Evolutionary conservation across 1,140 invertebrate species (phyloP), one percentile per base, ranked within the genome.

Genomic region (Leguminivora glycinivorella): DNA sequence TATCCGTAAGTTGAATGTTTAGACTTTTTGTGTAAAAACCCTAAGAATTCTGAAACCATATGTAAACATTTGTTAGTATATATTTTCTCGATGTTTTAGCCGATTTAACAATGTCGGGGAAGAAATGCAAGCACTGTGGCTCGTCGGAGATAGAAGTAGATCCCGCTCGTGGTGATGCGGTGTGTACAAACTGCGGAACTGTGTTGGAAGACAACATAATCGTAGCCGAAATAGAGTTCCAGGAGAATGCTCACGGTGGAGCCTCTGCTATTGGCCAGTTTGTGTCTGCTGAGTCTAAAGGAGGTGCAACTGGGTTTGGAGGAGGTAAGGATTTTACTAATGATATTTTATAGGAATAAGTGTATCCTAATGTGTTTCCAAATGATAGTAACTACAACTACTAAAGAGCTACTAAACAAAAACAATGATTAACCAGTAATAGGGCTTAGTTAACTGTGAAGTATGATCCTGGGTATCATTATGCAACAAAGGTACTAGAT

Each of bases 171-270:
- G 98, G 98, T 58, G 98, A 99, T 94, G 96, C 97, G 43, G 97
- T 99, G 0, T 99, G 99, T 92, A 99, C 96, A 34, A 95, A 96
- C 79, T 99, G 99, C 93, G 99, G 98, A 56, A 95, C 96, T 34
- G 98, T 99, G 2, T 88, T 99, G 2, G 98, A 99, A 86, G 98
- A 99, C 79, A 98, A 97, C 79, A 95, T 98, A 63, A 99, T 99
- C 83, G 98, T 99, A 25, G 97, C 97, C 3, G 98, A 99, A 89
- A 95, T 99, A 67, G 97, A 98, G 85, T 99, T 99, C 87, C 96
- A 98, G 89, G 98, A 99, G 91, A 96, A 96, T 87, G 95, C 96
- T 19, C 95, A 96, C 86, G 98, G 98, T 19, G 96, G 96, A 60
- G 94, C 95, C 58, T 96, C 95, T 72, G 95, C 97, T 14, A 95